Evolutionary conservation across 2,888 invertebrate species (phyloP), one percentile per base, ranked within the genome.

Genomic region (Athripsodes cinereus): DNA sequence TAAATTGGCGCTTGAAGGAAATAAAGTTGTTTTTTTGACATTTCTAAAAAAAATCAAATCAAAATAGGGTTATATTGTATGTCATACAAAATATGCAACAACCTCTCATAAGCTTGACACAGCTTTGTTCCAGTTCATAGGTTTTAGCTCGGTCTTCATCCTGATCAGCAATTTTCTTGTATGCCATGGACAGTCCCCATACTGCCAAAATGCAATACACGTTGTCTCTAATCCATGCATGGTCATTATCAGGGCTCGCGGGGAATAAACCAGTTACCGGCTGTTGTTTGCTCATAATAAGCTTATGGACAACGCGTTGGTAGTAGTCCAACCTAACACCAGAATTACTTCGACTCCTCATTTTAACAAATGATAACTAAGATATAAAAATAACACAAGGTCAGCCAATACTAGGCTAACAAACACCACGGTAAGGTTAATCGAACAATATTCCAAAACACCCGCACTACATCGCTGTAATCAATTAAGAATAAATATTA

Each of bases 191-290:
- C 13, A 99, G 79, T 0, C 96, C 97, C 99, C 99, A 99, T 22
- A 99, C 94, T 11, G 96, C 92, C 68, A 98, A 78, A 66, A 96
- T 94, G 64, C 95, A 95, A 71, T 99, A 99, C 1, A 98, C 86
- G 78, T 99, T 99, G 73, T 99, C 99, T 51, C 99, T 83, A 63
- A 99, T 92, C 99, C 99, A 99, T 0, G 98, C 97, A 76, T 99
- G 97, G 59, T 90, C 85, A 70, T 91, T 92, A 3, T 86, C 84
- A 46, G 84, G 80, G 67, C 91, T 92, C 6, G 95, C 92, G 52
- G 97, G 96, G 70, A 99, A 91, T 56, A 99, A 79, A 11, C 99
- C 99, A 46, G 98, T 98, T 0, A 98, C 94, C 22, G 98, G 96
- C 75, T 98, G 92, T 81, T 97, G 88, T 72, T 96, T 90, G 65